Percentiles rank a stretch among this genome's conserved stretches.
Conservation (phyloP, 2,888 invertebrate species). For the Folsomia candida region DNA sequence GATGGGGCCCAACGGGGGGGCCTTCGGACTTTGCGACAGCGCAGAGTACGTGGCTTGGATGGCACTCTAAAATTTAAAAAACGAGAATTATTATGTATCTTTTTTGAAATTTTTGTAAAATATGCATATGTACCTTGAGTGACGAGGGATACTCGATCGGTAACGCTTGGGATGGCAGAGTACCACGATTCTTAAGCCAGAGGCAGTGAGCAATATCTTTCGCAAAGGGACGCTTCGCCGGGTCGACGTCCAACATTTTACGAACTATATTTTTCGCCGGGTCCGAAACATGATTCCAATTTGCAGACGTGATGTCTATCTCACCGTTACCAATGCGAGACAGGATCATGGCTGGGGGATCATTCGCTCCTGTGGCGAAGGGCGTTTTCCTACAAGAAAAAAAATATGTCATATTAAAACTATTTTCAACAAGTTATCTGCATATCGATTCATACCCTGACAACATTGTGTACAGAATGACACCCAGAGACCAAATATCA, state of each 20-base stretch:
- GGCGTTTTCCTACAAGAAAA: constrained; percentile 70
- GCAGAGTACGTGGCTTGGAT: constrained; percentile 73
- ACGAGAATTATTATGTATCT: no score
- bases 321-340: constrained; percentile 88
- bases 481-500: constrained; percentile 98
- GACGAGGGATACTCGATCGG: constrained; percentile 54
- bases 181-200: constrained; percentile 72
- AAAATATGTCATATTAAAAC: no score
- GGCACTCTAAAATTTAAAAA: constrained; percentile 68
- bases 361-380: constrained; percentile 67
- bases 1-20: constrained; percentile 68
- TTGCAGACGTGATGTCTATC: constrained; percentile 67
- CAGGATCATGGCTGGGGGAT: constrained; percentile 84
- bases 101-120: no score
- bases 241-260: constrained; percentile 93
- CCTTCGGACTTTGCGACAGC: constrained; percentile 75
- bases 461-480: constrained; percentile 91
- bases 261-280: constrained; percentile 80
- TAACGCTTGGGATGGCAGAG: constrained; percentile 59
- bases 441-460: constrained; percentile 71
- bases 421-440: no score
- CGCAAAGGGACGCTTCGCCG: constrained; percentile 84
- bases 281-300: constrained; percentile 78
- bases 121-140: constrained; percentile 56
- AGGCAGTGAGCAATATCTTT: constrained; percentile 77